Conservation (phyloP, 2,797 vertebrate genomes). For the Platalea minor region DNA sequence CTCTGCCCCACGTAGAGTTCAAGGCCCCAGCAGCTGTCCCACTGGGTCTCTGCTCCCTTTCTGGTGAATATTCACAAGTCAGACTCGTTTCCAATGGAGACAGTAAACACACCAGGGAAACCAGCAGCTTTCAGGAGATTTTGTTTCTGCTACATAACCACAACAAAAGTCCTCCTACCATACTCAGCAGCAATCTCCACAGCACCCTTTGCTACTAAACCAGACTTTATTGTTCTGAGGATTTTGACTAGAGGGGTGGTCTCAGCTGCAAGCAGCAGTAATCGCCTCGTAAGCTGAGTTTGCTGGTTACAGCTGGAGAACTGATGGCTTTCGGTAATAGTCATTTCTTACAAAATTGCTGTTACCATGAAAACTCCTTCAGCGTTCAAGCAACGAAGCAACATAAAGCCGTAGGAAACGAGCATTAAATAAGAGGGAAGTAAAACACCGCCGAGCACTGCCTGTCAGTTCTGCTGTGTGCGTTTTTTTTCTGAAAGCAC, state of each 20-base stretch:
- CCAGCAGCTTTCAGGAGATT: conserved; percentile 8
- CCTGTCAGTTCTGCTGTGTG: not conserved
- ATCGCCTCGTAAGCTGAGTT: not conserved
- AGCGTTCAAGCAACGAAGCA: not conserved
- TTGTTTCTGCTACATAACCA: conserved; percentile 32
- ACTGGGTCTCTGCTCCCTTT: not conserved
- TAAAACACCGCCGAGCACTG: not conserved
- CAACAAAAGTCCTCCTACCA: not conserved
- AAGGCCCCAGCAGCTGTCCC: not conserved
- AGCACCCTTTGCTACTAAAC: not conserved
- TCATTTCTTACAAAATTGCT: not conserved
- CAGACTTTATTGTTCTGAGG: not conserved
- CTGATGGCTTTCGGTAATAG: not conserved
- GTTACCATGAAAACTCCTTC: not conserved
- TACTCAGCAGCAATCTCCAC: not conserved
- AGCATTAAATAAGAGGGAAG: not conserved
- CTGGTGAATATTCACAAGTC: conserved; percentile 44
- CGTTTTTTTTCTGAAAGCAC: not conserved
- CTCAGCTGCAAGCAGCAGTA: not conserved
- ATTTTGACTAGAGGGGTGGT: not conserved
- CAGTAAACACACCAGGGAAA: conserved; percentile 58
- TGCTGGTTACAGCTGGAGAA: not conserved
- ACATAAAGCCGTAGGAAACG: not conserved
- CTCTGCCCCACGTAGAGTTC: not conserved
- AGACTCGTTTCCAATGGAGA: conserved; percentile 58